Evolutionary conservation across 2,797 vertebrate species (phyloP).

Genomic region (Crenichthys baileyi): DNA sequence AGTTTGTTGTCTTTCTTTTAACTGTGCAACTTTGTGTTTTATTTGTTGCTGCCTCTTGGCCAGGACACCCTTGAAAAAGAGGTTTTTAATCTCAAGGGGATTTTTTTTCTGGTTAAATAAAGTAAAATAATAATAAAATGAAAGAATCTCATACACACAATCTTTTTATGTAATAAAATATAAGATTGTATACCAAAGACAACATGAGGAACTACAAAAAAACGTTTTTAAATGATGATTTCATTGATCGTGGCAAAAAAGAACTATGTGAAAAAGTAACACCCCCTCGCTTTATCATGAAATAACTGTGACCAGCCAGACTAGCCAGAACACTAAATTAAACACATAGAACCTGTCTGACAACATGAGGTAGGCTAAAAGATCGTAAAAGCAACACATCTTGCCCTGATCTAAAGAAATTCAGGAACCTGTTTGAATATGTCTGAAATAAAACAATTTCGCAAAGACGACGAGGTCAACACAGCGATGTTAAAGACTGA

Average conservation of each 20-base stretch:
- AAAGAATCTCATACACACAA: no score
- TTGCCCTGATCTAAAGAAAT: neutral
- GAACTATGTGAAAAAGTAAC: neutral
- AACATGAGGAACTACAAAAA: neutral
- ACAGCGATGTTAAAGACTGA: neutral
- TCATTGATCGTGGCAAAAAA: neutral
- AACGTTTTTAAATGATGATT: neutral
- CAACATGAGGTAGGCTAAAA: neutral
- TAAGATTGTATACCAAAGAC: neutral
- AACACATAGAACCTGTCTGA: neutral
- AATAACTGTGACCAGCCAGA: neutral
- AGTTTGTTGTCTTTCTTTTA: no score
- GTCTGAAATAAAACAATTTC: neutral
- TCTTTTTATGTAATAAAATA: no score
- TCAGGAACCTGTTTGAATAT: neutral
- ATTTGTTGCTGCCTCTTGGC: no score
- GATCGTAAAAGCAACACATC: neutral
- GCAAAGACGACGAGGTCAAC: no score
- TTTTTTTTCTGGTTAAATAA: no score
- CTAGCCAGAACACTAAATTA: no score
- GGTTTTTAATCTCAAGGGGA: no score
- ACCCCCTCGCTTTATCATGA: neutral
- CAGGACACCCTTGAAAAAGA: no score
- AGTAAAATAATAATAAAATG: no score
- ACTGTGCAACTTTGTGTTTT: no score